Base-by-base conservation (phyloP, 2,113 vertebrate species). In the Seriola aureovittata region DNA sequence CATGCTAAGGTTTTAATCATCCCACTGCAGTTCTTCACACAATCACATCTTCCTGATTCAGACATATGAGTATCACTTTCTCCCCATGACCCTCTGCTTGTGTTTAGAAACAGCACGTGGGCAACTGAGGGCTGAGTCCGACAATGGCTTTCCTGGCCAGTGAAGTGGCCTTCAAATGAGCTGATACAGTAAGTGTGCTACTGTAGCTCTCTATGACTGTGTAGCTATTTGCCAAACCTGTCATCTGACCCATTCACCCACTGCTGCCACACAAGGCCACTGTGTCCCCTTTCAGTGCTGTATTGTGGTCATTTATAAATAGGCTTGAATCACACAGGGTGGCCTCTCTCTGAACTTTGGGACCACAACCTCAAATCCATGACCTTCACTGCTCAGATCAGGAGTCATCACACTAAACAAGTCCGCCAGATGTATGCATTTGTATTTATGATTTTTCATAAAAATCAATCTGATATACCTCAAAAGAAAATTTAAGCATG, bases 161-260 rank as follows among this genome's bases (percentile, higher is more conserved):
- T 52, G 42, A 72, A 84, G 36, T 8, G 14, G 44, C 42, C 34
- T 64, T 78, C 10, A 48, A 19, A n/a, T 42, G 68, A 52, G 42
- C 9, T 21, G 14, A 69, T 44, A 65, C 86, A 87, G 82, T 89
- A 88, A 82, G 59, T 81, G 81, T 65, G 55, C 79, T 44, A 71
- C 80, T 77, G 75, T 66, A 60, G 69, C 84, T 38, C 42, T 76
- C 17, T n/a, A 1, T 68, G 81, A 59, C 48, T 65, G 62, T 66
- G 55, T 14, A n/a, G 69, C 57, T 6, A 23, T 90, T 67, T 80
- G 76, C 72, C 75, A 89, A 59, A 76, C 11, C 34, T 64, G 85
- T 89, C 84, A 90, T 71, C 57, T 88, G 84, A 91, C 64, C 71
- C 71, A 68, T 52, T 67, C 46, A 68, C 50, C 40, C 34, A 71